A percentile compares a stretch with the other conserved stretches of the same genome.
phyloP scores from a whole-genome alignment of 2,113 vertebrate genomes.

The Callopanchax toddi region DNA sequence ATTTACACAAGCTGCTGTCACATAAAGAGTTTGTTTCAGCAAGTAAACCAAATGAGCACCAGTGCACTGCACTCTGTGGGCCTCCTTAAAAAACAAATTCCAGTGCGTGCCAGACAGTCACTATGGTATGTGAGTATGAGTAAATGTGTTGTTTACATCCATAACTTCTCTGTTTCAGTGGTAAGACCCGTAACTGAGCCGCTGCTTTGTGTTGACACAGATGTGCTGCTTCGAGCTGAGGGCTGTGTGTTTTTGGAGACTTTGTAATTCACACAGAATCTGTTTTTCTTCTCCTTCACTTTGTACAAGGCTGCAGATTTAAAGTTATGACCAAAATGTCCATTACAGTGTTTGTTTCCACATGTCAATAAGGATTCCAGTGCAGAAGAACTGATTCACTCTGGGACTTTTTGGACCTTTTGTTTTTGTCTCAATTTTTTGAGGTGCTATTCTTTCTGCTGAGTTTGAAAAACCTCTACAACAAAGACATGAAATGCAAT shows the following conservation, averaged over 20 bases:
- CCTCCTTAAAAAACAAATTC: conserved; percentile 43
- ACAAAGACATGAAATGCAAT: too few relatives aligned
- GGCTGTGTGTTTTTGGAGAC: conserved; percentile 44
- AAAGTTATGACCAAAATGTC: conserved; percentile 7
- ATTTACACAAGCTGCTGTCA: conserved; percentile 19
- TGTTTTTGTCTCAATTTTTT: too few relatives aligned
- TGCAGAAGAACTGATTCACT: too few relatives aligned
- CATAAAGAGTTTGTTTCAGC: not conserved
- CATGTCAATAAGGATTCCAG: too few relatives aligned
- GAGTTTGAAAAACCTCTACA: too few relatives aligned
- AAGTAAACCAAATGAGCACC: conserved; percentile 20
- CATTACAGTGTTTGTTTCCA: not conserved
- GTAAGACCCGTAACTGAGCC: conserved; percentile 46
- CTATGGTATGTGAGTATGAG: conserved; percentile 30
- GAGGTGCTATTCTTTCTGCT: too few relatives aligned
- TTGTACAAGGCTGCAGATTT: conserved; percentile 20
- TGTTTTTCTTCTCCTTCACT: conserved; percentile 45
- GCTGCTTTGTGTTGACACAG: conserved; percentile 65
- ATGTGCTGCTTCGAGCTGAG: conserved; percentile 58
- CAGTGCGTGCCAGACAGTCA: conserved; percentile 36
- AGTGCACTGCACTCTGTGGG: conserved; percentile 6
- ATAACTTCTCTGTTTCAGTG: conserved; percentile 53
- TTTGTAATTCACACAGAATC: conserved; percentile 40
- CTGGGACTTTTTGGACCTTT: too few relatives aligned
- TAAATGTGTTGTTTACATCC: conserved; percentile 54